Evolutionary conservation across 2,888 invertebrate genomes (phyloP).

Genomic region (Eupithecia centaureata): DNA sequence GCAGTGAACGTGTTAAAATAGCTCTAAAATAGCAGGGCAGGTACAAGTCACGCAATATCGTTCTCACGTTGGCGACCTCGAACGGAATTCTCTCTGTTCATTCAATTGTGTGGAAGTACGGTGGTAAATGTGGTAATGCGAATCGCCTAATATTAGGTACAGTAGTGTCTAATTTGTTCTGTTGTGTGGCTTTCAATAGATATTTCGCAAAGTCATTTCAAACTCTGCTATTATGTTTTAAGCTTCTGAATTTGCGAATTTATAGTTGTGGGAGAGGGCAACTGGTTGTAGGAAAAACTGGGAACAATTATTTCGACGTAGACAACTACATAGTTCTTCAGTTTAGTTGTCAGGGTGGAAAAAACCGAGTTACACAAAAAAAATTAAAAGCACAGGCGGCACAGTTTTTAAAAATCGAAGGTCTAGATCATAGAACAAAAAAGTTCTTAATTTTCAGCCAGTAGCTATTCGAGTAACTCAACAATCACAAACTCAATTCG

Average conservation of each 20-base stretch:
- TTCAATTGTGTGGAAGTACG: constrained; percentile 42
- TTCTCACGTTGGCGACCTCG: constrained; percentile 50
- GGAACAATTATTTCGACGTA: too few species aligned
- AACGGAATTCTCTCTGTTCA: constrained; percentile 43
- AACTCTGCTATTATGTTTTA: background rate
- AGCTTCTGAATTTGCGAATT: background rate
- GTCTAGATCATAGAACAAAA: background rate
- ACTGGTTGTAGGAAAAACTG: too few species aligned
- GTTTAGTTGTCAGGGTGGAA: too few species aligned
- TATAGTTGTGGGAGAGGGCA: too few species aligned
- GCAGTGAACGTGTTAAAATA: too few species aligned
- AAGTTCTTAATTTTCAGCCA: background rate
- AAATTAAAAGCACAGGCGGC: too few species aligned
- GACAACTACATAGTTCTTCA: too few species aligned
- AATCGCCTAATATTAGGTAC: constrained; percentile 27
- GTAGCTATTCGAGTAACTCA: background rate
- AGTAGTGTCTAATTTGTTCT: constrained; percentile 19
- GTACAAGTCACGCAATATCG: constrained; percentile 35
- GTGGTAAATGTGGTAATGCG: constrained; percentile 33
- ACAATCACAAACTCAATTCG: background rate
- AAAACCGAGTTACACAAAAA: too few species aligned
- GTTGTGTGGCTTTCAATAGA: background rate
- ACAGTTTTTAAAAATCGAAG: background rate
- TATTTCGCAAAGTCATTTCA: constrained; percentile 5
- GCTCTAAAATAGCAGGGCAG: background rate